Evolutionary conservation across 2,797 vertebrate genomes (phyloP).

Genomic region (Hyperoplus immaculatus): DNA sequence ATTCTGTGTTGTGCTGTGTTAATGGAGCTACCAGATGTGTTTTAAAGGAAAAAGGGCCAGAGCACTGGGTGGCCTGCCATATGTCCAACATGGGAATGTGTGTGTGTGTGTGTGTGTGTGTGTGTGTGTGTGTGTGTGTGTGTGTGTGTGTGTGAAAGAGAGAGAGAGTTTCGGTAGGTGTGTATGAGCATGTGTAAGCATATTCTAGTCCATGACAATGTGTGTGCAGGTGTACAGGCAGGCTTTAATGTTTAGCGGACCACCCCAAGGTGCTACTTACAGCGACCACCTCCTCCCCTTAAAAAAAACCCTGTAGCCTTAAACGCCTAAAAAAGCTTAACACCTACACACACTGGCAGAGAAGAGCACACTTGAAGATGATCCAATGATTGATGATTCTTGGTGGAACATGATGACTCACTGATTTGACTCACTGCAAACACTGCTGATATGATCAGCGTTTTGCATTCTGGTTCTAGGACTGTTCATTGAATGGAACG

Average conservation of each 20-base stretch:
- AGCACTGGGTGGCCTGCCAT: conserved; percentile 67
- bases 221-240: conserved; percentile 56
- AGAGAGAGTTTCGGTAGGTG: conserved; percentile 1
- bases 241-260: conserved; percentile 37
- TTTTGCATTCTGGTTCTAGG: conserved; percentile 43
- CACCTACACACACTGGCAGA: conserved; percentile 26
- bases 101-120: conserved; percentile 10
- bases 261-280: conserved; percentile 38
- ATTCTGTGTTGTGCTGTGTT: conserved; percentile 36
- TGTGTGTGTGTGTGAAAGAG: conserved; percentile 1
- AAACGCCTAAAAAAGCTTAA: neutral
- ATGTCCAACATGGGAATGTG: conserved; percentile 43
- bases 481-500: conserved; percentile 31
- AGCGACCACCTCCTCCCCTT: neutral
- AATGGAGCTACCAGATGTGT: conserved; percentile 75
- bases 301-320: neutral
- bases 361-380: conserved; percentile 18
- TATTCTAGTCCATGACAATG: conserved; percentile 44
- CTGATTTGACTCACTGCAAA: conserved; percentile 1
- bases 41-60: conserved; percentile 48
- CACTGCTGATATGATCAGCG: conserved; percentile 30
- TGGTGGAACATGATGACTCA: conserved; percentile 31
- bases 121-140: neutral
- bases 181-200: conserved; percentile 22
- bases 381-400: conserved; percentile 34